Percentiles rank a stretch among this genome's conserved stretches.
Conservation (phyloP, 2,113 vertebrate species). For the Phaethon lepturus region DNA sequence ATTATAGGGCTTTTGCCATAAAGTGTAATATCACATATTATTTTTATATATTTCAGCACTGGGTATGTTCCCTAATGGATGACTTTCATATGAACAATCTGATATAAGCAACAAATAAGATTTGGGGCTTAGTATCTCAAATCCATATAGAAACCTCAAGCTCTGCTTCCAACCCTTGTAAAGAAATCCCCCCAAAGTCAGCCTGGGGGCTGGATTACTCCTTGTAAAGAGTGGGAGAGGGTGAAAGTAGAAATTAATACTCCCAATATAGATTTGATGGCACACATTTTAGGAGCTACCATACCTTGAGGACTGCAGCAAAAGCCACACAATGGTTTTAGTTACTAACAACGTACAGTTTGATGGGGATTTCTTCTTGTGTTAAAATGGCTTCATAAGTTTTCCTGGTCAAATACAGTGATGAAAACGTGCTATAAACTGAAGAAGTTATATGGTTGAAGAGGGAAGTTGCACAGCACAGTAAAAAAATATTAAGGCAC, state of each 20-base stretch:
- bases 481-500: background rate
- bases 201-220: background rate
- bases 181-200: background rate
- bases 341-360: background rate
- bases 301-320: background rate
- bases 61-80: background rate
- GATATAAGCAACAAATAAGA: background rate
- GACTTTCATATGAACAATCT: background rate
- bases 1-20: background rate
- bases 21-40: background rate
- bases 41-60: background rate
- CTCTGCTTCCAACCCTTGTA: background rate
- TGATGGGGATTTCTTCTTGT: background rate
- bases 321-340: background rate
- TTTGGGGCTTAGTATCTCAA: background rate
- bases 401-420: background rate
- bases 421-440: background rate
- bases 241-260: background rate
- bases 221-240: background rate
- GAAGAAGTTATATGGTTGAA: background rate
- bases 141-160: background rate
- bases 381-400: background rate
- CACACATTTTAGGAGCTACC: background rate
- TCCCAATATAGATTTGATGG: background rate
- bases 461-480: background rate